Evolutionary conservation across 92 coral and sea anemone species (phyloP), one percentile per base, ranked within the genome.

Genomic region (Meandrina meandrites): DNA sequence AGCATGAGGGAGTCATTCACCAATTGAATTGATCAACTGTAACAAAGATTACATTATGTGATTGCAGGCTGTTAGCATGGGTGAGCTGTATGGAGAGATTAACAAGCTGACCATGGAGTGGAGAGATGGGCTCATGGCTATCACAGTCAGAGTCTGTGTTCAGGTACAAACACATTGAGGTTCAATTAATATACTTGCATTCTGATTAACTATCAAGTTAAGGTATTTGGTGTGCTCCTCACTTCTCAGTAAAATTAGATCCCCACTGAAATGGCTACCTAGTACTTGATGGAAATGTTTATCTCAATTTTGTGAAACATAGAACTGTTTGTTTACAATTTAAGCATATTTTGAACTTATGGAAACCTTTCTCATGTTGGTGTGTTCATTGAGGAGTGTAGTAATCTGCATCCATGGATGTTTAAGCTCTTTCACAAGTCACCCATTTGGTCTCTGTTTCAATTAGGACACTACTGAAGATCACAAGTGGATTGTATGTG

Each of bases 401-500:
- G n/a, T n/a, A n/a, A n/a, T n/a, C n/a, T n/a, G n/a, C n/a, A n/a
- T n/a, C n/a, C n/a, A n/a, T n/a, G n/a, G n/a, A n/a, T n/a, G n/a
- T n/a, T n/a, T n/a, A n/a, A n/a, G n/a, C n/a, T n/a, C n/a, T n/a
- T n/a, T n/a, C n/a, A n/a, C n/a, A n/a, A n/a, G 45, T 40, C 45
- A 40, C 45, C 45, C 2, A 40, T 40, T 40, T 17, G 50, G 67
- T 45, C 62, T 71, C 32, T 71, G 36, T 62, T 42, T 14, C 58
- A 31, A 11, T 35, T 81, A 96, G 99, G 99, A 96, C 90, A 96
- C 99, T 0, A 89, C 91, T 50, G 93, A 96, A 71, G 98, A 96
- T 72, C 99, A 96, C 88, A 96, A 96, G 81, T 96, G 99, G 99
- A 96, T 96, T 83, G 93, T 96, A 75, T 96, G 99, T 82, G 99